A percentile compares a stretch with the other conserved stretches of the same genome.
phyloP scores from a whole-genome alignment of 2,888 invertebrate genomes.

The Dione juno region DNA sequence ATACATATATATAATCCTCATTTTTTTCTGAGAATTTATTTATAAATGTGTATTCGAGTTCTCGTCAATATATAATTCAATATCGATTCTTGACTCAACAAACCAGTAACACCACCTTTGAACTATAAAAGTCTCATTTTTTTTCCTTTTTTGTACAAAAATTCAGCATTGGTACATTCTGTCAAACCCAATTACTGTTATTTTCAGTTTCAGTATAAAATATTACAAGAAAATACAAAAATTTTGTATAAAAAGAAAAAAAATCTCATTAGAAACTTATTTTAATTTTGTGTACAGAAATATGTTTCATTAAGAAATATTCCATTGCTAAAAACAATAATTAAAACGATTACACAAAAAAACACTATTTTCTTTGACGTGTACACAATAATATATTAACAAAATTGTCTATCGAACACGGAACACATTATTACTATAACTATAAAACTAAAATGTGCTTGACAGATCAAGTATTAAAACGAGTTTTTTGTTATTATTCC shows the following conservation, averaged over 20 bases:
- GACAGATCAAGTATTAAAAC: conserved; percentile 36
- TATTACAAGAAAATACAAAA: too few relatives aligned
- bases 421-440: conserved; percentile 30
- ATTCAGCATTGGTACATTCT: background rate
- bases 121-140: conserved; percentile 61
- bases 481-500: conserved; percentile 34
- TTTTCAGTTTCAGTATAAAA: too few relatives aligned
- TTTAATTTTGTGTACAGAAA: too few relatives aligned
- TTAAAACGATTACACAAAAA: too few relatives aligned
- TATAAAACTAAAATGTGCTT: conserved; percentile 34
- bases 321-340: too few relatives aligned
- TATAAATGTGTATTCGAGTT: conserved; percentile 42
- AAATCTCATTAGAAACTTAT: too few relatives aligned
- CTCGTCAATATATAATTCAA: conserved; percentile 48
- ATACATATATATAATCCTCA: background rate
- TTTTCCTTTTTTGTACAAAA: conserved; percentile 14
- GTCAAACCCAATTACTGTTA: too few relatives aligned
- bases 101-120: conserved; percentile 74
- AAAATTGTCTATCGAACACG: conserved; percentile 28
- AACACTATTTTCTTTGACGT: too few relatives aligned
- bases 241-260: too few relatives aligned
- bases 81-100: conserved; percentile 57
- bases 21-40: conserved; percentile 25
- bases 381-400: background rate
- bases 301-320: too few relatives aligned